Base-by-base conservation (phyloP, 2,797 vertebrate genomes). In the Sarcophilus harrisii region DNA sequence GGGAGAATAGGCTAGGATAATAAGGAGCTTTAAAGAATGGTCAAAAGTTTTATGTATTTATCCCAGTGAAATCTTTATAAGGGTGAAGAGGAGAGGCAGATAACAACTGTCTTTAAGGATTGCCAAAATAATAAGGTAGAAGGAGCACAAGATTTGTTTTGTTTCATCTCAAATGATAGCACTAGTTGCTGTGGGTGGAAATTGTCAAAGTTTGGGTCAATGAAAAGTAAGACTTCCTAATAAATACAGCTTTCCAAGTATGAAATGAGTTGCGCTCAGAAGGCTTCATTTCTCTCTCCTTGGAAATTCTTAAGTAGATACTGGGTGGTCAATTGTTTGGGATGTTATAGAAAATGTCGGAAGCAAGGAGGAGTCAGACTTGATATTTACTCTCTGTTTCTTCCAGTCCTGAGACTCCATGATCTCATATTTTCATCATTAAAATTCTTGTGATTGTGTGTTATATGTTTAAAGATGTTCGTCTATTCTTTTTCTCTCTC, bases 401-500 rank as follows among this genome's bases (percentile, higher is more conserved):
- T 21, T 45, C n/a, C 21, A 81, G 16, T 81, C 21, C 3, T 81
- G 66, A 21, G 16, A 81, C 38, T 81, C 66, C n/a, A 38, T 45
- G 18, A 81, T 38, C n/a, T 45, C 2, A 8, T 45, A 38, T 10
- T 21, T 81, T 21, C 29, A 45, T 45, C 18, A 38, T 2, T 81
- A 38, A 81, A 45, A 81, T 45, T 45, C n/a, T 45, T 45, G n/a
- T 10, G n/a, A 81, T 45, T 81, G 18, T 38, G 18, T 21, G 6
- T 81, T 81, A 81, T 38, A 45, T 97, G 97, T 95, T 95, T 1
- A 5, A 87, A 98, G 96, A 96, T 97, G 97, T 97, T 94, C 27
- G 97, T 95, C 96, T 98, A 96, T 95, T 96, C 98, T 98, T 98
- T 98, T 97, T 98, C 96, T 81, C 66, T 97, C 92, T 97, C 92